Conservation (phyloP, 2,888 invertebrate genomes). For the Pheosia gnoma region DNA sequence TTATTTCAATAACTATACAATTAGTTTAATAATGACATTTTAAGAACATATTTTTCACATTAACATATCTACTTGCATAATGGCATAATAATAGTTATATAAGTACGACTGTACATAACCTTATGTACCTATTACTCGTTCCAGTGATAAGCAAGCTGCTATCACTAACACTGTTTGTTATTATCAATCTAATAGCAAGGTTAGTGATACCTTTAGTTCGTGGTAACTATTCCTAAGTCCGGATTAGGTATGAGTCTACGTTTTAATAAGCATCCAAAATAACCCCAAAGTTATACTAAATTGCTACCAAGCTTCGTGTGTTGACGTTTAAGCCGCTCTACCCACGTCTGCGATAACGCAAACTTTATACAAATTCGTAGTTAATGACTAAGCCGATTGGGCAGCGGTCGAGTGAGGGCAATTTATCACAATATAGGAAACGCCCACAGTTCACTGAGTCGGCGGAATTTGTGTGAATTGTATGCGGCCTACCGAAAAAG, state of each 20-base stretch:
- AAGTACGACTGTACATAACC: too few relatives aligned
- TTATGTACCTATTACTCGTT: neutral
- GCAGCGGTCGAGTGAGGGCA: slow-evolving; percentile 34
- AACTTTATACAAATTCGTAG: slow-evolving; percentile 67
- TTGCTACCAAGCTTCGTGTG: slow-evolving; percentile 54
- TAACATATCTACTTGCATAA: too few relatives aligned
- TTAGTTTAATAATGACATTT: too few relatives aligned
- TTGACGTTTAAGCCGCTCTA: slow-evolving; percentile 35
- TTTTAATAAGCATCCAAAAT: slow-evolving; percentile 61
- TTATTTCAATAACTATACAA: too few relatives aligned
- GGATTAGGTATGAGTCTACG: slow-evolving; percentile 47
- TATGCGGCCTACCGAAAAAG: slow-evolving; percentile 19
- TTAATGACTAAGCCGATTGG: slow-evolving; percentile 58
- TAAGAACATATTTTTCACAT: too few relatives aligned
- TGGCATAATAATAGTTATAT: too few relatives aligned
- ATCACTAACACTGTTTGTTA: slow-evolving; percentile 18
- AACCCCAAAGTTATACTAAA: slow-evolving; percentile 66
- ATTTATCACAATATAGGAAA: slow-evolving; percentile 66
- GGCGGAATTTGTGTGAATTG: slow-evolving; percentile 29
- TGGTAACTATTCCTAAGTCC: slow-evolving; percentile 47
- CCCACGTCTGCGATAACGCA: slow-evolving; percentile 52
- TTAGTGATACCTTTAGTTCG: slow-evolving; percentile 17
- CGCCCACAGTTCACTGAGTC: slow-evolving; percentile 40
- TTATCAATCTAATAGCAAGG: slow-evolving; percentile 23
- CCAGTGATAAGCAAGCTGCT: neutral